Base-by-base conservation (phyloP, 2,888 invertebrate genomes). In the Cerastoderma edule region DNA sequence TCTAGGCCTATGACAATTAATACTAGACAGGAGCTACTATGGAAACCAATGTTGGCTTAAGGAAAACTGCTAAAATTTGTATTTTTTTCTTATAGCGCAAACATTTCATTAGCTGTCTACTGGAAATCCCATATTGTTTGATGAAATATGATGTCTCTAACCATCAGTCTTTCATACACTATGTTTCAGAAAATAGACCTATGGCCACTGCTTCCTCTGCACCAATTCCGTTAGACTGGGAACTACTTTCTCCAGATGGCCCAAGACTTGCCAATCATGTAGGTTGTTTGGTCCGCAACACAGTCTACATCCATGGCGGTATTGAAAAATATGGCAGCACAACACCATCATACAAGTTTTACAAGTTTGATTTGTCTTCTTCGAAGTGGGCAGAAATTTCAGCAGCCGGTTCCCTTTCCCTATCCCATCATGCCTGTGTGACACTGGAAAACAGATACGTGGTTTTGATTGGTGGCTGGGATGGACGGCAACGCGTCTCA, bases 231-330 rank as follows among this genome's bases (percentile, higher is more conserved):
- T 27, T 80, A 24, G 83, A 84, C 69, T 86, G 90, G 89, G 88
- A 88, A 33, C 66, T 84, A 19, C 33, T 89, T 13, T 93, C 91
- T 95, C 96, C 68, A 95, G 95, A 74, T 94, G 90, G 90, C 22
- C 90, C 91, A 2, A 30, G 70, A 22, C 72, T 89, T 27, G 88
- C 90, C 1, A 88, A 89, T 70, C 91, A 91, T 80, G 84, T 79
- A 28, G 90, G 89, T 16, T 87, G 87, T 77, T 67, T 88, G n/a
- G 74, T 90, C 8, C 69, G 80, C 13, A 78, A 86, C 39, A 68
- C 65, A 24, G 64, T 92, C 16, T 92, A 89, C 63, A 73, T 92
- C 5, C 92, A 92, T 83, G 92, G 92, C 5, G 92, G 92, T n/a
- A 84, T 92, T 2, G 72, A 79, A 56, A 86, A 86, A 63, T 84